phyloP scores from a whole-genome alignment of 2,113 vertebrate genomes.

The Gallinago paraguaiae region DNA sequence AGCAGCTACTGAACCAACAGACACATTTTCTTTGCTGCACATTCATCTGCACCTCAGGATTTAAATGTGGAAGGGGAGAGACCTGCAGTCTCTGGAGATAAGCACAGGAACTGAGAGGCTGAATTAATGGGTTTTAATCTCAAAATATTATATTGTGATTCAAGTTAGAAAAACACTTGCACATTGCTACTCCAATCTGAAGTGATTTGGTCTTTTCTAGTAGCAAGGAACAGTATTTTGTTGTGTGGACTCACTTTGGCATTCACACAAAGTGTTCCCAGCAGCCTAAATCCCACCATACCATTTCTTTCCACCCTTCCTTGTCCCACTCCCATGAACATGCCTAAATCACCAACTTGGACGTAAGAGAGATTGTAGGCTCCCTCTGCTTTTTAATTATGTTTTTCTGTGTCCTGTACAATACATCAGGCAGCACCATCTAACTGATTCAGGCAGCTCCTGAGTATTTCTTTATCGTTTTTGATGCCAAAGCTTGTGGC shows the following conservation, averaged over 20 bases:
- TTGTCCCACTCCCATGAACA: neutral
- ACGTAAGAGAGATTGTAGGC: neutral
- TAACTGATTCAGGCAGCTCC: neutral
- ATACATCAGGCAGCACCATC: neutral
- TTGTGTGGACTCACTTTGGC: neutral
- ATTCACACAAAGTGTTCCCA: neutral
- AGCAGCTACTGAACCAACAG: neutral
- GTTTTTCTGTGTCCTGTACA: neutral
- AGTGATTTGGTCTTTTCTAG: neutral
- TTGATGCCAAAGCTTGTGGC: neutral
- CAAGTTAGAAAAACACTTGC: neutral
- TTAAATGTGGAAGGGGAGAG: neutral
- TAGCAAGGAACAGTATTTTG: neutral
- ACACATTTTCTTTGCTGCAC: neutral
- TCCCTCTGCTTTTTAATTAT: neutral
- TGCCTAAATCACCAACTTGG: neutral
- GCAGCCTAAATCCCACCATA: neutral
- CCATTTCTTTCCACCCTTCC: neutral
- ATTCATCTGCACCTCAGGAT: neutral
- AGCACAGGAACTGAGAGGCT: neutral
- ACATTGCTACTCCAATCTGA: neutral
- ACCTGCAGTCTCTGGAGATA: neutral
- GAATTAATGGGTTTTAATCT: neutral
- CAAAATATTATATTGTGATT: neutral
- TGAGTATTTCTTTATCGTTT: neutral